Percentiles rank a stretch among this genome's conserved stretches.
Evolutionary conservation across 2,797 vertebrate genomes (phyloP).

Genomic region (Tokudaia tokunoshimensis): DNA sequence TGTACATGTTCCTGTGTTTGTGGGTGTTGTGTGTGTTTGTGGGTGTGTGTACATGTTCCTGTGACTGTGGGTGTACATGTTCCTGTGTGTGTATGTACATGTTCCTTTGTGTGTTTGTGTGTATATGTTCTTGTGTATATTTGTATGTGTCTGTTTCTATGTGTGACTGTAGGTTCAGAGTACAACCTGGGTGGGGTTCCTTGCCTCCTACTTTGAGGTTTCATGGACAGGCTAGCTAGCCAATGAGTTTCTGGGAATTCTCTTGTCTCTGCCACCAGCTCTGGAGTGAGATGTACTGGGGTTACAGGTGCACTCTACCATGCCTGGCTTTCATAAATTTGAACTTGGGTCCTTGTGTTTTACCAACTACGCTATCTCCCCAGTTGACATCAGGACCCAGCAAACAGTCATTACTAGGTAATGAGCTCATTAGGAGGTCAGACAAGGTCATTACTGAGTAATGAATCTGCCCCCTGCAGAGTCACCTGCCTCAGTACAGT

Average conservation of each 20-base stretch:
- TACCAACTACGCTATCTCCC: not conserved
- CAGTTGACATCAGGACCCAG: not conserved
- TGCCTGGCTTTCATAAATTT: not conserved
- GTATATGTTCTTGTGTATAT: not conserved
- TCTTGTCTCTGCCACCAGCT: not conserved
- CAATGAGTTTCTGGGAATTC: not conserved
- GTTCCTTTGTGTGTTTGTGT: not conserved
- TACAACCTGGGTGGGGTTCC: too few relatives aligned
- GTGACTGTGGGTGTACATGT: too few relatives aligned
- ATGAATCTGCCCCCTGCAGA: not conserved
- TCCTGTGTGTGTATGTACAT: not conserved
- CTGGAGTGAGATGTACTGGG: not conserved
- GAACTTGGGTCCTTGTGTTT: not conserved
- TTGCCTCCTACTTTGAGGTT: not conserved
- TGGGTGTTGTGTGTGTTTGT: not conserved
- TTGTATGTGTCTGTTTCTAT: not conserved
- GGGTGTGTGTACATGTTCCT: too few relatives aligned
- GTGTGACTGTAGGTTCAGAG: not conserved
- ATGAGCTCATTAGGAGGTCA: constrained; percentile 33
- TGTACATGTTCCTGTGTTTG: not conserved
- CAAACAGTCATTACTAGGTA: constrained; percentile 47
- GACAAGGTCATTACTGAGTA: not conserved
- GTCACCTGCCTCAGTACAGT: not conserved
- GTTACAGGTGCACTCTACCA: too few relatives aligned
- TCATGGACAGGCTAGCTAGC: not conserved